Evolutionary conservation across 2,888 invertebrate genomes (phyloP).

Genomic region (Ichneumoninae sp.): DNA sequence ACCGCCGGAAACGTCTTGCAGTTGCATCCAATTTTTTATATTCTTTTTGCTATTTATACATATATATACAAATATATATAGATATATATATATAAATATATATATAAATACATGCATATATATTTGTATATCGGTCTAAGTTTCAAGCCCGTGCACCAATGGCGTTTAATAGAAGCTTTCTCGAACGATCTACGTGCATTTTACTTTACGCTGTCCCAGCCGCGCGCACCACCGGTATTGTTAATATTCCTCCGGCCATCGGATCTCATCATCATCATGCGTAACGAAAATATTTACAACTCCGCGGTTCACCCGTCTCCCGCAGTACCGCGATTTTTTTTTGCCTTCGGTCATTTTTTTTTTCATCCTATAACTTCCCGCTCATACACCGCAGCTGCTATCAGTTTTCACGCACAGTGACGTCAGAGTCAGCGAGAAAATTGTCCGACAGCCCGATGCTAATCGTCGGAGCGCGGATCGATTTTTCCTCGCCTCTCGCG

Average conservation of each 20-base stretch:
- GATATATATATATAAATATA: not conserved
- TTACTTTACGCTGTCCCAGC: constrained; percentile 50
- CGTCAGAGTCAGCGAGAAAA: constrained; percentile 10
- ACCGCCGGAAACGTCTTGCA: not conserved
- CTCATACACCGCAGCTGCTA: not conserved
- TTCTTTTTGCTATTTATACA: not conserved
- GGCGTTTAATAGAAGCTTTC: constrained; percentile 6
- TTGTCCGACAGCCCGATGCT: constrained; percentile 6
- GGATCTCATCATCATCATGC: constrained; percentile 53
- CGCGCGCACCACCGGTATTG: constrained; percentile 53
- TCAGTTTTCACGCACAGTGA: constrained; percentile 7
- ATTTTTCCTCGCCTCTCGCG: not conserved
- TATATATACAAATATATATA: not conserved
- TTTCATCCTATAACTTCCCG: not conserved
- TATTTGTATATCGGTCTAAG: constrained; percentile 8
- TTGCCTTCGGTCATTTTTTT: not conserved
- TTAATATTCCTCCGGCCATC: constrained; percentile 42
- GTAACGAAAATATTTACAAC: constrained; percentile 79
- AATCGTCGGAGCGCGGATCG: not conserved
- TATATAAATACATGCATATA: not conserved
- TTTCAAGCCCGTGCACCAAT: constrained; percentile 12
- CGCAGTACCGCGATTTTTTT: constrained; percentile 13
- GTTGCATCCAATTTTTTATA: not conserved
- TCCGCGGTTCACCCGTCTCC: constrained; percentile 43
- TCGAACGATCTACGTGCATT: constrained; percentile 52